These are phyloP conservation scores for Struthidea cinerea DNA, from an alignment of 2,113 vertebrate genomes.

Conservation along the genomic window DNA sequence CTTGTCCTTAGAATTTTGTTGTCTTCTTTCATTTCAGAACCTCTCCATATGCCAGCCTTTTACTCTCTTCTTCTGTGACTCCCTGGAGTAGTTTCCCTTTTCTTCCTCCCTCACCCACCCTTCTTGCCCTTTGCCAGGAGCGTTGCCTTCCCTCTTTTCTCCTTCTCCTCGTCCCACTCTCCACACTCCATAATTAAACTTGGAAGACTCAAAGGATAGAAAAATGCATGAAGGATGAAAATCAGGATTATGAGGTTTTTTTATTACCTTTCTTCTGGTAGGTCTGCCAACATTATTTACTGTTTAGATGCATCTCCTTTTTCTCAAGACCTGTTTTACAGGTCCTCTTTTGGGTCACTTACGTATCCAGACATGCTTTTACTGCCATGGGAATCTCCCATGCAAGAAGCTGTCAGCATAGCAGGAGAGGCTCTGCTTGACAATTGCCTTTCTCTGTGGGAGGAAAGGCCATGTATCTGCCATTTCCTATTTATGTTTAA, in stretches of 20 bases:
- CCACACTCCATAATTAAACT: background rate
- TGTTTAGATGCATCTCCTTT: constrained; percentile 29
- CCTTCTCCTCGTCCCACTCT: background rate
- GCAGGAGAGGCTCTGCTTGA: background rate
- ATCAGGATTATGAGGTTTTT: background rate
- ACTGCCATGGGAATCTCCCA: background rate
- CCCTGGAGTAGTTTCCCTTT: background rate
- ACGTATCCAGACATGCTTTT: constrained; percentile 8
- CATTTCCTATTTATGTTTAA: background rate
- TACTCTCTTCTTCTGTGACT: rapidly evolving
- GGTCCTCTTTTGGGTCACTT: constrained; percentile 12
- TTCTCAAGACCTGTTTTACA: constrained; percentile 47
- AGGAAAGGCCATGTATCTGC: background rate
- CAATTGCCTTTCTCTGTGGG: background rate
- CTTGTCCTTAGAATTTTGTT: background rate
- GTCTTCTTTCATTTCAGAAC: background rate
- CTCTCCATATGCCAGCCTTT: background rate
- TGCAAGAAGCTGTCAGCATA: background rate
- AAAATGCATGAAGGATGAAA: background rate
- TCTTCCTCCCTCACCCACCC: background rate
- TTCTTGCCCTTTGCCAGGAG: background rate
- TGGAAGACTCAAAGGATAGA: background rate
- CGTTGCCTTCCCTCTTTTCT: background rate
- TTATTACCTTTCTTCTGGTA: background rate
- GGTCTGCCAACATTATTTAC: constrained; percentile 24